These are phyloP conservation scores for Mesorhabditis sp. DNA, from an alignment of 2,888 invertebrate genomes.

Conservation along the genomic window DNA sequence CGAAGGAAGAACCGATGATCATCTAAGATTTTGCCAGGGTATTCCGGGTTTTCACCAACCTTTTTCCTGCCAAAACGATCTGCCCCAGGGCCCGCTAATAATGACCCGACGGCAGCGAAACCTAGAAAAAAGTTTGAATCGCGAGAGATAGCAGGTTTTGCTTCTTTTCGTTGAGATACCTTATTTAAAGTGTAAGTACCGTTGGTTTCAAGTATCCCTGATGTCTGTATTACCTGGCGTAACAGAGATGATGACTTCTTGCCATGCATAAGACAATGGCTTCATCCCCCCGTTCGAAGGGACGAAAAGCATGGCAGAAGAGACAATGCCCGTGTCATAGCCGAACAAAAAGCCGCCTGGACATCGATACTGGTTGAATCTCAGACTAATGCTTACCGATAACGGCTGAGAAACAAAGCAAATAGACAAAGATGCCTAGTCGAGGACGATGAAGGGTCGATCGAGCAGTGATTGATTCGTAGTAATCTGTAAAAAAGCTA, in stretches of 20 bases:
- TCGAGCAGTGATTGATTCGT: neutral
- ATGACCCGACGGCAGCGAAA: slow-evolving; percentile 38
- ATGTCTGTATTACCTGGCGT: slow-evolving; percentile 34
- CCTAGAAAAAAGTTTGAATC: slow-evolving; percentile 17
- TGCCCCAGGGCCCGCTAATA: slow-evolving; percentile 59
- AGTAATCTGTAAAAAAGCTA: no score
- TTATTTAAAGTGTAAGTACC: neutral
- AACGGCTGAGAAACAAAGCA: slow-evolving; percentile 38
- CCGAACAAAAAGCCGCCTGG: slow-evolving; percentile 58
- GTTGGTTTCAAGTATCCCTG: neutral
- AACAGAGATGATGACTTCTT: slow-evolving; percentile 48
- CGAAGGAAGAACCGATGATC: slow-evolving; percentile 61
- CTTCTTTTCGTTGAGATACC: no score
- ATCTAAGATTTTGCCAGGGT: slow-evolving; percentile 31
- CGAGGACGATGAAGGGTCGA: slow-evolving; percentile 23
- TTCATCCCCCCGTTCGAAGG: slow-evolving; percentile 33
- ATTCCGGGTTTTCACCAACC: neutral
- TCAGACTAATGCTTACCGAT: slow-evolving; percentile 23
- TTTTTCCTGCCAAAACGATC: slow-evolving; percentile 63
- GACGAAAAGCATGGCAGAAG: slow-evolving; percentile 58
- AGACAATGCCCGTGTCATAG: slow-evolving; percentile 66
- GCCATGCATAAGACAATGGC: slow-evolving; percentile 42
- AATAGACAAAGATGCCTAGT: slow-evolving; percentile 36
- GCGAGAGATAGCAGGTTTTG: neutral
- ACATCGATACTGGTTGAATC: slow-evolving; percentile 6